These are phyloP conservation scores for Acholoe squamosa DNA, from an alignment of 2,888 invertebrate genomes.

Conservation along the genomic window DNA sequence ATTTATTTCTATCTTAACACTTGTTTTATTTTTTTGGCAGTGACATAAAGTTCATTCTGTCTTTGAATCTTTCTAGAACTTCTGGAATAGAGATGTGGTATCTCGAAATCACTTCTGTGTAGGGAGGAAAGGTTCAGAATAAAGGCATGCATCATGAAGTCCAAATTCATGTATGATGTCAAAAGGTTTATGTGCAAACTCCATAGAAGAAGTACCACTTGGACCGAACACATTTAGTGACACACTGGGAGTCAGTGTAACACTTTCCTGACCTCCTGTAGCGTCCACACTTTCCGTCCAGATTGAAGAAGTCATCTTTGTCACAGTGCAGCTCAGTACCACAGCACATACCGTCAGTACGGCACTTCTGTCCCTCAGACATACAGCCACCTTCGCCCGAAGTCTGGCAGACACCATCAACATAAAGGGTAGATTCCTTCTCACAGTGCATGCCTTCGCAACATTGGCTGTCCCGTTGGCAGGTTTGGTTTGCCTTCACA, in stretches of 20 bases:
- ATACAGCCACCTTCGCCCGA: too few relatives aligned
- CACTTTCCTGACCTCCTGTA: background rate
- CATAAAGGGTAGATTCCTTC: background rate
- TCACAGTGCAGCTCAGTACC: conserved; percentile 32
- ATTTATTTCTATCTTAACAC: too few relatives aligned
- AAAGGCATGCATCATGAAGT: too few relatives aligned
- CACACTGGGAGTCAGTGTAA: conserved; percentile 33
- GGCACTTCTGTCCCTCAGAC: background rate
- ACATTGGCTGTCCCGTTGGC: background rate
- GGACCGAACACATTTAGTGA: background rate
- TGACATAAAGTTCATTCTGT: too few relatives aligned
- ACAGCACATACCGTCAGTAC: background rate
- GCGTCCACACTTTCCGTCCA: conserved; percentile 7
- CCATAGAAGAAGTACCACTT: background rate
- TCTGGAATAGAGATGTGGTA: too few relatives aligned
- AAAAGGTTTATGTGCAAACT: background rate
- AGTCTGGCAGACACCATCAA: background rate
- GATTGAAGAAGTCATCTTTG: background rate
- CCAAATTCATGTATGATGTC: too few relatives aligned
- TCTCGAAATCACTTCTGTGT: too few relatives aligned
- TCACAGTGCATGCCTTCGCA: conserved; percentile 20
- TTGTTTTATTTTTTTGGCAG: too few relatives aligned
- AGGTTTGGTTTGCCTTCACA: conserved; percentile 17
- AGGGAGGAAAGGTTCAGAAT: too few relatives aligned
- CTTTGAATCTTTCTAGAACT: too few relatives aligned